A percentile compares a stretch with the other conserved stretches of the same genome.
Conservation (phyloP, 53 echinoderm and acorn worm genomes). For the Zoroaster sp. region DNA sequence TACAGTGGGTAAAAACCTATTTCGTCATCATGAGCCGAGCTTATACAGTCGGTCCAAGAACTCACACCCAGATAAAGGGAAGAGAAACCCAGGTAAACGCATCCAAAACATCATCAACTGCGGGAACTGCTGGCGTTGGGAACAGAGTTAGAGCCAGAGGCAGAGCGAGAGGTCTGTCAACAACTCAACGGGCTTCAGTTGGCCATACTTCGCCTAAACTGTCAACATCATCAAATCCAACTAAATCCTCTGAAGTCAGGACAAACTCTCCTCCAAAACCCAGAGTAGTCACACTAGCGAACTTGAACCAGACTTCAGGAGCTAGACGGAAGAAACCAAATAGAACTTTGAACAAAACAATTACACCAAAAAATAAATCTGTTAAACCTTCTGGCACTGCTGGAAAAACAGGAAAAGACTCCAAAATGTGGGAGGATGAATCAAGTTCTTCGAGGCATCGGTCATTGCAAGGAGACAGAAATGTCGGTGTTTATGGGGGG, state of each 20-base stretch:
- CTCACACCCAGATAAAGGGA: background rate
- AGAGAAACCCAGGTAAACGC: background rate
- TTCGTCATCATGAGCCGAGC: constrained; percentile 1
- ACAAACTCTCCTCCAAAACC: background rate
- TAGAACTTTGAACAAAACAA: background rate
- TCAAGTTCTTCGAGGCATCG: background rate
- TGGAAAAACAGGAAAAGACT: background rate
- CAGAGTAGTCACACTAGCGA: constrained; percentile 12
- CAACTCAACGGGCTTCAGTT: too few species aligned
- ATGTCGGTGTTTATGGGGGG: background rate
- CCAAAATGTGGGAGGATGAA: constrained; percentile 31
- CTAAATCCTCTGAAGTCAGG: background rate
- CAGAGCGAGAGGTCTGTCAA: too few species aligned
- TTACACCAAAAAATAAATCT: background rate
- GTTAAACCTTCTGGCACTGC: too few species aligned
- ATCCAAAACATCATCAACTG: background rate
- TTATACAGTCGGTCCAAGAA: constrained; percentile 7
- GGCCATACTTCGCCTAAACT: background rate
- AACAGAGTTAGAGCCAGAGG: background rate
- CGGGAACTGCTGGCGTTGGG: background rate
- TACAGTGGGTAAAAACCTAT: background rate
- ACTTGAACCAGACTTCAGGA: background rate
- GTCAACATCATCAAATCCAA: background rate
- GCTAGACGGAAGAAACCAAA: background rate
- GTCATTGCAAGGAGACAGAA: background rate